These are phyloP conservation scores for Ornithoptera alexandrae DNA, from an alignment of 2,888 invertebrate species.

Conservation along the genomic window DNA sequence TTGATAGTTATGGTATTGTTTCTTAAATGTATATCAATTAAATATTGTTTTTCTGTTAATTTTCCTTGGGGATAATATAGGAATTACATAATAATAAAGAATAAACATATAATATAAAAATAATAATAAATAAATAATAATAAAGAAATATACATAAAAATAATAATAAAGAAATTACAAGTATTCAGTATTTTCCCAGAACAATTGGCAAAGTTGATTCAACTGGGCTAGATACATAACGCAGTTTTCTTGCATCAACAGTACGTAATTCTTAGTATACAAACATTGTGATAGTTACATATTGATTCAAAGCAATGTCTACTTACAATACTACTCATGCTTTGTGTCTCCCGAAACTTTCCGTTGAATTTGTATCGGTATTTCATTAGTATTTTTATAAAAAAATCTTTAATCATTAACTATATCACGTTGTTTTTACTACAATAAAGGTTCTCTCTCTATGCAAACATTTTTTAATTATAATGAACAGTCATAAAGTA, in stretches of 20 bases:
- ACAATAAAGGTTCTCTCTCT: too few species aligned
- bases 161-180: too few species aligned
- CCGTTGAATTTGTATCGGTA: background rate
- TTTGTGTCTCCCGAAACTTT: background rate
- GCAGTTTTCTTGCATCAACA: constrained; percentile 9
- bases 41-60: background rate
- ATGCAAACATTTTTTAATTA: too few species aligned
- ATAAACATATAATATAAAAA: too few species aligned
- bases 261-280: constrained; percentile 1
- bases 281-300: background rate
- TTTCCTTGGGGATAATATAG: constrained; percentile 19
- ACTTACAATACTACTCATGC: background rate
- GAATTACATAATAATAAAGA: too few species aligned
- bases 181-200: constrained; percentile 9
- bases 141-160: too few species aligned
- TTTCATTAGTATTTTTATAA: background rate
- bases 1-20: background rate
- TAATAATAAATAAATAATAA: too few species aligned
- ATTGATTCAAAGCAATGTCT: background rate
- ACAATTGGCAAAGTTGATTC: constrained; percentile 14
- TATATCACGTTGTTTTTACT: too few species aligned
- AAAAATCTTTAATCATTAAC: background rate
- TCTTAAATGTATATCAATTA: background rate
- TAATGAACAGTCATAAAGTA: too few species aligned
- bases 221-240: constrained; percentile 2